Evolutionary conservation across 2,888 invertebrate species (phyloP), one percentile per base, ranked within the genome.

Genomic region (Eupithecia dodoneata): DNA sequence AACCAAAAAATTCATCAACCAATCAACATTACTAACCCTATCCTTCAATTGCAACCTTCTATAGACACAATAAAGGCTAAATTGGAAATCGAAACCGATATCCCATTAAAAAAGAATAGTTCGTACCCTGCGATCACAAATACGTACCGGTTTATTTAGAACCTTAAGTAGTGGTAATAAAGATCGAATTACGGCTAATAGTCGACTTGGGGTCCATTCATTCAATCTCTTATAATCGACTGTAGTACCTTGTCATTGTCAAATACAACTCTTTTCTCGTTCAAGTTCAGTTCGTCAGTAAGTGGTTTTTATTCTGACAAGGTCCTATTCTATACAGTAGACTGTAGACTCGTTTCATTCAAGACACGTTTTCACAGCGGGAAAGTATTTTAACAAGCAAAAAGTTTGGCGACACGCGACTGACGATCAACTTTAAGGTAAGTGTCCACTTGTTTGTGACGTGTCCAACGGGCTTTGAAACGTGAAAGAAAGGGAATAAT

Each of bases 351-450:
- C 18, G 44, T 84, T 86, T 85, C 87, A 87, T 85, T 86, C 88
- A 83, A 76, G 80, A 76, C 86, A 85, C 87, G 85, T 86, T 85
- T 87, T 87, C 88, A 87, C 85, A 83, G 86, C 85, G 81, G 83
- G 86, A 84, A 86, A 85, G 88, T 89, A 91, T 91, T 91, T 90
- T 91, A 90, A 91, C 90, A 90, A 91, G 90, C 90, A 91, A 91
- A 90, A 91, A 90, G 83, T 87, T 83, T 77, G 82, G 81, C 80
- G 83, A 80, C 89, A 88, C 89, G 88, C 88, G 88, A 84, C 86
- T 73, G 81, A 78, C 77, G 81, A 81, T 79, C 81, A 84, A 76
- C 79, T 63, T 71, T n/a, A 69, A 70, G 70, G 18, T 70, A 70
- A 49, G n/a, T 18, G 18, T 47, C 70, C 67, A 69, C 67, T 69